Evolutionary conservation across 2,888 invertebrate genomes (phyloP).

Genomic region (Cryptophagus acutangulus): DNA sequence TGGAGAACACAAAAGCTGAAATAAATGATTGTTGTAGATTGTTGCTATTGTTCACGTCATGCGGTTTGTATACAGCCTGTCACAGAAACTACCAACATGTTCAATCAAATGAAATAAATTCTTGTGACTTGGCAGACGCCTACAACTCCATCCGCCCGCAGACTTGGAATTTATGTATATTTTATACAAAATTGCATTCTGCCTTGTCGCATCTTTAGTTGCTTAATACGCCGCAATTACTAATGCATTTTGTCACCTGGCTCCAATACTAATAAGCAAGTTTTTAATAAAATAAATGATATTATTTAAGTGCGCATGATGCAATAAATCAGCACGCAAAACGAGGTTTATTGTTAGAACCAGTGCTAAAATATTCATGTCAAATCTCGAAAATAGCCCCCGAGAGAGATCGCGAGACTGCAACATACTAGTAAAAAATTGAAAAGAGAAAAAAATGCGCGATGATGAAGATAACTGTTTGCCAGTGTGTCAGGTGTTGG

Average conservation of each 20-base stretch:
- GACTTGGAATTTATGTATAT: too few relatives aligned
- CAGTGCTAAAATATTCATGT: not conserved
- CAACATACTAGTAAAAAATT: too few relatives aligned
- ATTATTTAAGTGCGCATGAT: too few relatives aligned
- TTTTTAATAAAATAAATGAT: not conserved
- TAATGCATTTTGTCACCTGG: conserved; percentile 2
- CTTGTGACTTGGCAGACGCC: not conserved
- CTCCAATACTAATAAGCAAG: not conserved
- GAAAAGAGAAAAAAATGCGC: too few relatives aligned
- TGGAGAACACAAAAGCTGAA: too few relatives aligned
- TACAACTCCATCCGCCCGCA: too few relatives aligned
- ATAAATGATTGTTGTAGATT: too few relatives aligned
- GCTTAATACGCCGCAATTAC: conserved; percentile 3
- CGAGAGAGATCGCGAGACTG: too few relatives aligned
- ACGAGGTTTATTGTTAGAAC: not conserved
- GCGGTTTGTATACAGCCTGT: not conserved
- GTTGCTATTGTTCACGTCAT: not conserved
- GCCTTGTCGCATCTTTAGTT: not conserved
- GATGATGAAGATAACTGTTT: conserved; percentile 7
- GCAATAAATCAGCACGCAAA: not conserved
- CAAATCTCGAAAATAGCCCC: not conserved
- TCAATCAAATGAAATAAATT: not conserved
- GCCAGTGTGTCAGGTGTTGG: conserved; percentile 23
- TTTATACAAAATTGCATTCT: too few relatives aligned
- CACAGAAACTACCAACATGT: conserved; percentile 1